Evolutionary conservation across 2,113 vertebrate genomes (phyloP), one percentile per base, ranked within the genome.

Genomic region (Bostrychus sinensis): DNA sequence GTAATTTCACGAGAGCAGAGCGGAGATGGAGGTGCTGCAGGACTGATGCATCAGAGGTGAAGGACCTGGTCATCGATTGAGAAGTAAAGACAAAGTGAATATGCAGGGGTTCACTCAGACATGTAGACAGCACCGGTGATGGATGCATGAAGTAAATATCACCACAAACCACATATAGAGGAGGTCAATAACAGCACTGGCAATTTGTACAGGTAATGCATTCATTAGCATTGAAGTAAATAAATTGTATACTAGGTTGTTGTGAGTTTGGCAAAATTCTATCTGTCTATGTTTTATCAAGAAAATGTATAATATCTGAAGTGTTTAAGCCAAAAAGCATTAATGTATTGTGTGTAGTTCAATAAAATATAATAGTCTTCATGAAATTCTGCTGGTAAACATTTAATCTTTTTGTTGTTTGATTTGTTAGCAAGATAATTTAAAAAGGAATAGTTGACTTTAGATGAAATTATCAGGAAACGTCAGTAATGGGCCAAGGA

Each of bases 121-220:
- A 67, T 51, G 56, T 65, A 36, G 50, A 76, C 69, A 42, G 66
- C 55, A 48, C 64, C 60, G 53, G 5, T 68, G 74, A 78, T 80
- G 61, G 68, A 81, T 71, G 70, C 56, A 55, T 16, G 39, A 66
- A 66, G 41, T 70, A 78, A 75, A 73, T 46, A 82, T 81, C 70
- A 77, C 62, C 64, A 61, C 38, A 65, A 66, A 76, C 62, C 73
- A 76, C 77, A 72, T 60, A 70, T 45, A 61, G 62, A 53, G 56
- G 42, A 2, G 16, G 56, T 70, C 56, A 56, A 51, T 51, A 51
- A 51, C 48, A 28, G 48, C 48, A 17, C 28, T 7, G 13, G 25
- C n/a, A 23, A 14, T 51, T 51, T 28, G 23, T 28, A 17, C 26
- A n/a, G 8, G 23, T n/a, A 28, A 51, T n/a, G 25, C 25, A 30